Percentiles rank a stretch among this genome's conserved stretches.
These are phyloP conservation scores for Nematopogon swammerdamellus DNA, from an alignment of 2,888 invertebrate genomes.

Conservation along the genomic window DNA sequence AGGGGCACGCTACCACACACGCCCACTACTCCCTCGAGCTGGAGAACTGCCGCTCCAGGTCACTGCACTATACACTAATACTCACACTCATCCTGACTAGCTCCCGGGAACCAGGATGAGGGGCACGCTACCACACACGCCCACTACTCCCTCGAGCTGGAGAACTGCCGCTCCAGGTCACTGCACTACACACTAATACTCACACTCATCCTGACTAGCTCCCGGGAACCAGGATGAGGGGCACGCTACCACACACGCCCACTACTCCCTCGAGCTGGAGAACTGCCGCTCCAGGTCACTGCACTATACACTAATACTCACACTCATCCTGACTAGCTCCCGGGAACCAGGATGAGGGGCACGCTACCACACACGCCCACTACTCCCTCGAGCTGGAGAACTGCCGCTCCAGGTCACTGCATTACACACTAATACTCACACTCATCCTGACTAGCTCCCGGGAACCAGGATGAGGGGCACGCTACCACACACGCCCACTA, in stretches of 20 bases:
- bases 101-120: too few species aligned
- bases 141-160: slow-evolving; percentile 87
- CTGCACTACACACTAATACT: slow-evolving; percentile 5
- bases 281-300: slow-evolving; percentile 75
- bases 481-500: too few species aligned
- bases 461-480: too few species aligned
- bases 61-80: slow-evolving; percentile 10
- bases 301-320: neutral
- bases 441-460: too few species aligned
- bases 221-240: too few species aligned
- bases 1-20: too few species aligned
- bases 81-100: neutral
- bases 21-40: slow-evolving; percentile 87
- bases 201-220: too few species aligned
- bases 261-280: slow-evolving; percentile 88
- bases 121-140: too few species aligned
- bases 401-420: slow-evolving; percentile 69
- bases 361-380: too few species aligned
- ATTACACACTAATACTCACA: neutral
- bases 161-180: slow-evolving; percentile 80
- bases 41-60: slow-evolving; percentile 84
- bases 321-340: too few species aligned
- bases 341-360: too few species aligned
- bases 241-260: too few species aligned
- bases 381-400: slow-evolving; percentile 92